Conservation (phyloP, 1,140 invertebrate genomes). For the Conopomorpha cramerella region DNA sequence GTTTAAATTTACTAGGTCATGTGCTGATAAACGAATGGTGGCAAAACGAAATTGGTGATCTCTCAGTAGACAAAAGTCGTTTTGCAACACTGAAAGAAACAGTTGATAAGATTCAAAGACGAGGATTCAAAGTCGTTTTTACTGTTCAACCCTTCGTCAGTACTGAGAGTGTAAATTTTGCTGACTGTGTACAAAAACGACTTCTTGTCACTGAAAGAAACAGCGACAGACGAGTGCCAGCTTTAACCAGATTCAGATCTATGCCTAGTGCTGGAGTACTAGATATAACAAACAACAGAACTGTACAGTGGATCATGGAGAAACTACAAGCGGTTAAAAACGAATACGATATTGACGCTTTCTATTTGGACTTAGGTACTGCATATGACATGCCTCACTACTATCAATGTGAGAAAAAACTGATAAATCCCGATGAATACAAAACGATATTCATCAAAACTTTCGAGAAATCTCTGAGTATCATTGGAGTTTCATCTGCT, state of each 20-base stretch:
- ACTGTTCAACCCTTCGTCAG: slow-evolving; percentile 86
- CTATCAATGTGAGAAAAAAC: slow-evolving; percentile 73
- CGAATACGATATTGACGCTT: slow-evolving; percentile 83
- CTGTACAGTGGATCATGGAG: slow-evolving; percentile 77
- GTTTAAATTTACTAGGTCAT: slow-evolving; percentile 77
- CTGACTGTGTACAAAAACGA: slow-evolving; percentile 72
- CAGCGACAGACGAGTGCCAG: slow-evolving; percentile 74
- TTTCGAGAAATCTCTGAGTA: slow-evolving; percentile 66
- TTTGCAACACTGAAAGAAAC: slow-evolving; percentile 79
- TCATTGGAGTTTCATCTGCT: slow-evolving; percentile 84
- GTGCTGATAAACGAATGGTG: slow-evolving; percentile 84
- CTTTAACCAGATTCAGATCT: slow-evolving; percentile 76
- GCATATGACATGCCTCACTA: slow-evolving; percentile 86
- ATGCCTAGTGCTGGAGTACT: slow-evolving; percentile 78
- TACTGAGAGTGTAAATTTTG: slow-evolving; percentile 80
- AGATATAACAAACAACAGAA: slow-evolving; percentile 82
- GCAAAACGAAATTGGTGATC: slow-evolving; percentile 81
- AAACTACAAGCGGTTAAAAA: slow-evolving; percentile 73
- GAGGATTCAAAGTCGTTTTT: slow-evolving; percentile 84
- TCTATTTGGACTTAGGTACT: slow-evolving; percentile 89
- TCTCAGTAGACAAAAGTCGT: slow-evolving; percentile 70
- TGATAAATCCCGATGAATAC: slow-evolving; percentile 82
- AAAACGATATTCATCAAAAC: slow-evolving; percentile 73
- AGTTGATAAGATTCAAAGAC: slow-evolving; percentile 78
- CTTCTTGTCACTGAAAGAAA: slow-evolving; percentile 73